phyloP scores from a whole-genome alignment of 2,113 vertebrate species.

The Bos indicus region DNA sequence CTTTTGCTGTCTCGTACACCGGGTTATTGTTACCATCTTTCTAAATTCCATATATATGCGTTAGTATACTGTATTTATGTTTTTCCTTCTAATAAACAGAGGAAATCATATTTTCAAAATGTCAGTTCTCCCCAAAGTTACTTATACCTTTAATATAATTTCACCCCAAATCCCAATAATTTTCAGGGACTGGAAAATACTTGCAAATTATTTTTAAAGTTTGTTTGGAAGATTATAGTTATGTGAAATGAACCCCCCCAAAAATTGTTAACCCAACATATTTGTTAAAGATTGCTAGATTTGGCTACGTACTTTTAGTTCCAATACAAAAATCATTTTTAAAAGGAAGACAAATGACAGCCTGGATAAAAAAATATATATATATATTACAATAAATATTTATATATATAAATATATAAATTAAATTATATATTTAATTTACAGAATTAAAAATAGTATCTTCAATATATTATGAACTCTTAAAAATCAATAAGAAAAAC shows the following conservation, averaged over 20 bases:
- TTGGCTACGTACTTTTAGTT: not conserved
- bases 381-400: not conserved
- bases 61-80: too few relatives aligned
- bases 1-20: too few relatives aligned
- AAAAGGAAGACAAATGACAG: not conserved
- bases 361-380: not conserved
- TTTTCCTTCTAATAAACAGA: not conserved
- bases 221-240: not conserved
- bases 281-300: not conserved
- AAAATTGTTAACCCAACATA: not conserved
- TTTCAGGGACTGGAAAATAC: not conserved
- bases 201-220: not conserved
- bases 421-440: not conserved
- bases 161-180: not conserved
- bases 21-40: too few relatives aligned
- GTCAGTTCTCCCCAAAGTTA: not conserved
- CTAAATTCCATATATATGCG: too few relatives aligned
- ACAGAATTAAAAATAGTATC: not conserved
- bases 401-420: too few relatives aligned
- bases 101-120: not conserved
- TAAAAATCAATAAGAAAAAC: not conserved
- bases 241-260: not conserved
- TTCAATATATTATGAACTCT: not conserved
- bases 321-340: not conserved
- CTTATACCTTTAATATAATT: not conserved